Conservation (phyloP, 2,888 invertebrate genomes). For the Lordiphosa fenestrarum region DNA sequence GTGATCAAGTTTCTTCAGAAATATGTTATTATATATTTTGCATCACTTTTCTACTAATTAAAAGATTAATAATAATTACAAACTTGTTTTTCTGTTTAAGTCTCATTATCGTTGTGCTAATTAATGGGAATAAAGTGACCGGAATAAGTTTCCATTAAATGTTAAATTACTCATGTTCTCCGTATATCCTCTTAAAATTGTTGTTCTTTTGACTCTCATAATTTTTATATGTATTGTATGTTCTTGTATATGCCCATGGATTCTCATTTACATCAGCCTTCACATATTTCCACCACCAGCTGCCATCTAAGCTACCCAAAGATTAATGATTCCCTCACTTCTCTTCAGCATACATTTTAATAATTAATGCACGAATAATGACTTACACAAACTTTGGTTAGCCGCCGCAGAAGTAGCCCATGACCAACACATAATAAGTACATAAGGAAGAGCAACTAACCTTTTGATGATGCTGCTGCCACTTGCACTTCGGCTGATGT, state of each 20-base stretch:
- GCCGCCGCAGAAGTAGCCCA: conserved; percentile 15
- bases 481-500: conserved; percentile 25
- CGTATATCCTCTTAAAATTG: conserved; percentile 8
- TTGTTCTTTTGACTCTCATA: conserved; percentile 13
- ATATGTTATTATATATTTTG: no score
- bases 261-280: background rate
- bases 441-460: conserved; percentile 19
- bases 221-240: conserved; percentile 22
- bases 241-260: no score
- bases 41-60: no score
- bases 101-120: no score
- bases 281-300: conserved; percentile 9
- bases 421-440: background rate
- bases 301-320: conserved; percentile 27
- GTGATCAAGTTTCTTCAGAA: no score
- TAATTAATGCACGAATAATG: conserved; percentile 60
- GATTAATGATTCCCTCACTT: conserved; percentile 41
- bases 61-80: no score
- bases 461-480: conserved; percentile 18
- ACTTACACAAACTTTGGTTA: conserved; percentile 38
- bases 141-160: background rate
- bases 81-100: no score
- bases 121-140: no score
- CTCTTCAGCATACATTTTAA: conserved; percentile 31
- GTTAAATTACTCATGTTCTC: conserved; percentile 2